Conservation (phyloP, 1,140 invertebrate genomes). For the Vollenhovia emeryi region DNA sequence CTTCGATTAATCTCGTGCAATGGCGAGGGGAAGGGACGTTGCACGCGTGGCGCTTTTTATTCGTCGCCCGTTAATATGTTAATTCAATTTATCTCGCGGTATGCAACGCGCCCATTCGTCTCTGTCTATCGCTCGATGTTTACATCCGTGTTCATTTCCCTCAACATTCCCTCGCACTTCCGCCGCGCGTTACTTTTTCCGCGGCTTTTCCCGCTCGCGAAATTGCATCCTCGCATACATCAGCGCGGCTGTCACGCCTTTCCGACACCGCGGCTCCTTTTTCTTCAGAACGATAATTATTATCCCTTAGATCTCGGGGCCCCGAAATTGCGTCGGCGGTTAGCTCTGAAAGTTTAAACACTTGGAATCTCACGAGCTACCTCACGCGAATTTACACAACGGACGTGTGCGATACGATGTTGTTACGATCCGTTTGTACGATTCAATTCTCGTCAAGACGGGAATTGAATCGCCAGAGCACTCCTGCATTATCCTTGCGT, state of each 20-base stretch:
- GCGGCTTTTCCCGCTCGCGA: conserved; percentile 34
- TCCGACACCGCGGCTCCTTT: conserved; percentile 27
- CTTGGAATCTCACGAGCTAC: background rate
- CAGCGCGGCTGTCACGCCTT: conserved; percentile 37
- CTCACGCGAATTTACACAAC: background rate
- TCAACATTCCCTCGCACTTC: background rate
- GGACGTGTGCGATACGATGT: background rate
- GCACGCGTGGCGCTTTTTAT: conserved; percentile 19
- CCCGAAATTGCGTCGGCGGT: background rate
- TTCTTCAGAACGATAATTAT: conserved; percentile 13
- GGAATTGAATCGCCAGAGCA: background rate
- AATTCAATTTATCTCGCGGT: conserved; percentile 52
- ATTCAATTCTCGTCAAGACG: background rate
- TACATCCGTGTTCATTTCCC: conserved; percentile 8
- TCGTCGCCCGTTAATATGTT: conserved; percentile 50
- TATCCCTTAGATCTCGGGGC: background rate
- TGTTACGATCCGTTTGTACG: background rate
- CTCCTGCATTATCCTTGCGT: conserved; percentile 32
- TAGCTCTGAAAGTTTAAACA: background rate
- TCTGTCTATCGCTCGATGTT: conserved; percentile 30
- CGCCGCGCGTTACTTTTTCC: conserved; percentile 1
- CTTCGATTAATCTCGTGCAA: conserved; percentile 11
- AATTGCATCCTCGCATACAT: conserved; percentile 43
- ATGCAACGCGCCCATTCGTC: conserved; percentile 38
- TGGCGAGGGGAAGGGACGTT: conserved; percentile 10